A percentile compares a stretch with the other conserved stretches of the same genome.
Evolutionary conservation across 2,113 vertebrate species (phyloP).

Genomic region (Ageneiosus marmoratus): DNA sequence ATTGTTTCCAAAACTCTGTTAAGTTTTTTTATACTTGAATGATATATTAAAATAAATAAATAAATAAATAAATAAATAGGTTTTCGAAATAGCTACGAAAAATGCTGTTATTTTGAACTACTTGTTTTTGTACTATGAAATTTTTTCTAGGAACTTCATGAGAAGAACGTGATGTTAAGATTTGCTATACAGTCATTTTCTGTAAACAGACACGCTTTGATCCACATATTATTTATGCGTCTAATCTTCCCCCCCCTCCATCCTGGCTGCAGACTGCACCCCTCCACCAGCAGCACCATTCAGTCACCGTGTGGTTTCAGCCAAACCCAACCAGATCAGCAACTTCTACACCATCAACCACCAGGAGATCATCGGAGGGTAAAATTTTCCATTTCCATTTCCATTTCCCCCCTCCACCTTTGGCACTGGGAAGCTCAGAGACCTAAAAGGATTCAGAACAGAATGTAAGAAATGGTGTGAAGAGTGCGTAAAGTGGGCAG

Average conservation of each 20-base stretch:
- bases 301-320: conserved; percentile 86
- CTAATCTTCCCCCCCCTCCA: not conserved
- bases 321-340: conserved; percentile 83
- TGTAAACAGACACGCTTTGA: not conserved
- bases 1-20: not conserved
- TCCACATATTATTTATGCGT: not conserved
- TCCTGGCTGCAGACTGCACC: conserved; percentile 71
- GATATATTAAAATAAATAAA: not conserved
- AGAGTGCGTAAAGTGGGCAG: conserved; percentile 41
- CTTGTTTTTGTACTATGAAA: not conserved
- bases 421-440: not conserved
- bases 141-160: not conserved
- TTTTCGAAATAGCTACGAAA: not conserved
- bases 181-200: too few relatives aligned
- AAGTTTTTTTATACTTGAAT: not conserved
- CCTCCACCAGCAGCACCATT: conserved; percentile 85
- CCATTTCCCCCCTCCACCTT: not conserved
- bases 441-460: conserved; percentile 10
- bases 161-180: not conserved
- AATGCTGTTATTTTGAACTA: not conserved
- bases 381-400: conserved; percentile 56
- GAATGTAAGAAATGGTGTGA: conserved; percentile 48
- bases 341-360: conserved; percentile 88
- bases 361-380: conserved; percentile 91
- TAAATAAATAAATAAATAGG: not conserved